Base-by-base conservation (phyloP, 2,797 vertebrate species). In the Pampus argenteus region DNA sequence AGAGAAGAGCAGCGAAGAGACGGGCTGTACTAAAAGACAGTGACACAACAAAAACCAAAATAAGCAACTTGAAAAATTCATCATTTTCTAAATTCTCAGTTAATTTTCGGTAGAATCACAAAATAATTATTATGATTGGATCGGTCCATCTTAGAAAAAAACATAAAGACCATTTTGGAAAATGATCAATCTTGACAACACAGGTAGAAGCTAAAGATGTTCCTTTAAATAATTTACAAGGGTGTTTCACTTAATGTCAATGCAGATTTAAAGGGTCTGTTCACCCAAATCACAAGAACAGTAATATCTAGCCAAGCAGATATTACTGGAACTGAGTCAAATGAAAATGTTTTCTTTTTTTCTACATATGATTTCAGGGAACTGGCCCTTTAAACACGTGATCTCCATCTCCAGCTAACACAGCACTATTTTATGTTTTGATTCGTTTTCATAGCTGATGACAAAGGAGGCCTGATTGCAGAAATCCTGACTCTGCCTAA, bases 1-100 rank as follows among this genome's bases (percentile, higher is more conserved):
- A 81, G 71, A 71, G 68, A 64, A 45, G 61, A 82, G 64, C 76
- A 64, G 68, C 31, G 14, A 20, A 47, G 10, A 67, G 49, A 73
- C 66, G 31, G 44, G 17, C 65, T 59, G 59, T 14, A 25, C 66
- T 52, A 74, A 76, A 31, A 64, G 34, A 34, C 9, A 34, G 9
- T 34, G 31, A 34, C 31, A 34, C 9, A 34, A 9, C 40, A 42
- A 1, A 42, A 5, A 42, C n/a, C n/a, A 15, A 17, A 11, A 40
- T 9, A 54, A 51, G 8, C 26, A 8, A 54, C 15, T 2, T 42
- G 28, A 18, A 40, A 6, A 29, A 47, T 25, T 2, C 5, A 25
- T 4, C 5, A 54, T 52, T 3, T 14, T 50, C 2, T 0, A 29
- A 44, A 31, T 14, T 14, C 1, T 15, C 18, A 36, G 14, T n/a